Evolutionary conservation across 2,797 vertebrate species (phyloP), one percentile per base, ranked within the genome.

Genomic region (Artibeus jamaicensis): DNA sequence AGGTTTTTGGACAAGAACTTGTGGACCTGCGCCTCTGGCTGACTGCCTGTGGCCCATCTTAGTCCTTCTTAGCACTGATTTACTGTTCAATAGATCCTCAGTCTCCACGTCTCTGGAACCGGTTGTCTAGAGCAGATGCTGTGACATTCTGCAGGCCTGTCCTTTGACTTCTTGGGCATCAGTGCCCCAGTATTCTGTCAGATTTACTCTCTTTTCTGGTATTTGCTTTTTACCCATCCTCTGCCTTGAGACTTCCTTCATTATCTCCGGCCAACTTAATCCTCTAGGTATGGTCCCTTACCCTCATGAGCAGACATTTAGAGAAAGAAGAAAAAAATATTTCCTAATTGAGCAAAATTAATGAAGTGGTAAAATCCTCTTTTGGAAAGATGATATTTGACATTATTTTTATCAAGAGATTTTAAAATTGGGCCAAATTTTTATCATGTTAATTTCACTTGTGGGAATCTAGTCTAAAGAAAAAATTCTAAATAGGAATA

Each of bases 401-500:
- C 5, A 71, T 76, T 62, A 85, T 37, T 85, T 93, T 91, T 77
- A 77, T 65, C 62, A 90, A 44, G 26, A 55, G 11, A 94, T 62
- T 91, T 81, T 67, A 93, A 76, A 88, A 34, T n/a, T n/a, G 26
- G n/a, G 37, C 71, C 42, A 57, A 37, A 14, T 3, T 78, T 87
- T 78, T 73, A 29, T 39, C 16, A 84, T 67, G 59, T 71, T 79
- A 77, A 87, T 94, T 15, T 39, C 12, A 86, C 2, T 57, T 44
- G 5, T 44, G n/a, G 67, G 24, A 90, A 67, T 87, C 24, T 65
- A 62, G 53, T 55, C 53, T 24, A 57, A 53, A 50, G 34, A 79
- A 57, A 88, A 77, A 53, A 71, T 37, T 26, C n/a, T 91, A 85
- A 90, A 62, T 46, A 48, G 42, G 53, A 84, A 94, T 68, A 55